Conservation (phyloP, 2,797 vertebrate species). For the Melanotaenia nigrans region DNA sequence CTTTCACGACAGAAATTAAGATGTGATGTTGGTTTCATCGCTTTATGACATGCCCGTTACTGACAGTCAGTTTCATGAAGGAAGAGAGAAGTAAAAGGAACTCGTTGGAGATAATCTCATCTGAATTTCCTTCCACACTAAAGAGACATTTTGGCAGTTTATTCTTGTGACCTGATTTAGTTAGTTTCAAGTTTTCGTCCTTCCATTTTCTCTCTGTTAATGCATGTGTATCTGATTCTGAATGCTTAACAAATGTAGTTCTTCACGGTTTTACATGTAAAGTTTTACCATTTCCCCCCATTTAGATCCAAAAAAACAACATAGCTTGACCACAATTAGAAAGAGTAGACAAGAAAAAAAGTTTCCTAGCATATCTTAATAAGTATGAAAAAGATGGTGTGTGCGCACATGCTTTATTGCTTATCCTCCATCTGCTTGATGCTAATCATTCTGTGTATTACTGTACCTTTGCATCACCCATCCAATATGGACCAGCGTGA, state of each 20-base stretch:
- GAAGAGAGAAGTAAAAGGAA: not conserved
- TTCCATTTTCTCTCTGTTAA: no score
- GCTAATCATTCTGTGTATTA: conserved; percentile 59
- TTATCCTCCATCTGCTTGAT: conserved; percentile 50
- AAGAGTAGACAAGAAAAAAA: not conserved
- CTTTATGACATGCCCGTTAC: conserved; percentile 7
- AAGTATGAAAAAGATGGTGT: conserved; percentile 1
- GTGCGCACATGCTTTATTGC: conserved; percentile 5
- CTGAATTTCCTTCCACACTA: conserved; percentile 20
- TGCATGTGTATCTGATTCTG: not conserved
- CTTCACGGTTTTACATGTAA: not conserved
- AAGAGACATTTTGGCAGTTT: conserved; percentile 22
- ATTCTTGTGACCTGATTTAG: conserved; percentile 15
- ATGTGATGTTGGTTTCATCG: conserved; percentile 22
- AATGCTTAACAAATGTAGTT: conserved; percentile 2
- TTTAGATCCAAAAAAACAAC: not conserved
- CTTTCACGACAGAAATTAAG: conserved; percentile 24
- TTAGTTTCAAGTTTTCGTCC: conserved; percentile 23
- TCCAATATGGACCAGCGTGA: conserved; percentile 46
- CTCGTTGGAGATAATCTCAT: conserved; percentile 3
- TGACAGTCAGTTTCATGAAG: conserved; percentile 4
- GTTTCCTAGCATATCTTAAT: not conserved
- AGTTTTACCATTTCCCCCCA: no score
- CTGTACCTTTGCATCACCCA: conserved; percentile 56
- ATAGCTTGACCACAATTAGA: not conserved